phyloP scores from a whole-genome alignment of 2,888 invertebrate genomes.

The Lamproptera curius region DNA sequence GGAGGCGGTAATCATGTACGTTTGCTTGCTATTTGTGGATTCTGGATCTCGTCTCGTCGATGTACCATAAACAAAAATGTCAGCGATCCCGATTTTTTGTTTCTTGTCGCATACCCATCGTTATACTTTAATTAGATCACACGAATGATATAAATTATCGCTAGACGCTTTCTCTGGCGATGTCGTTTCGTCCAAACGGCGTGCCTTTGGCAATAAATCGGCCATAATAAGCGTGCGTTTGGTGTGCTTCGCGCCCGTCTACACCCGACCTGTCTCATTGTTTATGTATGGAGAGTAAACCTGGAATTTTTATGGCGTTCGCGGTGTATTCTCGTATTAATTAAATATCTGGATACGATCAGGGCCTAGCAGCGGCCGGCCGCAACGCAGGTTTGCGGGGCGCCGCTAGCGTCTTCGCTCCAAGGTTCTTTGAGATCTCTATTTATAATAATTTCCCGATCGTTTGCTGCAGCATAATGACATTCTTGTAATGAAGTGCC shows the following conservation, averaged over 20 bases:
- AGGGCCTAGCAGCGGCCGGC: constrained; percentile 39
- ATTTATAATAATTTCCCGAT: constrained; percentile 74
- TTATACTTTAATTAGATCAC: constrained; percentile 74
- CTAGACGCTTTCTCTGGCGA: constrained; percentile 61
- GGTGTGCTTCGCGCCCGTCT: constrained; percentile 69
- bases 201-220: constrained; percentile 62
- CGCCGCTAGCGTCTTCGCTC: constrained; percentile 51
- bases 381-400: constrained; percentile 38
- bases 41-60: constrained; percentile 70
- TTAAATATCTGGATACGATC: constrained; percentile 52
- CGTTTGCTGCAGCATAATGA: constrained; percentile 72
- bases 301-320: constrained; percentile 71
- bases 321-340: constrained; percentile 54
- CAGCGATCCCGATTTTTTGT: constrained; percentile 79
- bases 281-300: constrained; percentile 76
- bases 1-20: constrained; percentile 76
- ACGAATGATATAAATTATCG: constrained; percentile 72
- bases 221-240: constrained; percentile 74
- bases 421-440: constrained; percentile 70
- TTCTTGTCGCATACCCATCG: constrained; percentile 73
- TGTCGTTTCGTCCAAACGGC: constrained; percentile 45
- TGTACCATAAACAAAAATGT: constrained; percentile 80
- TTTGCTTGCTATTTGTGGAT: constrained; percentile 76
- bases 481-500: constrained; percentile 74
- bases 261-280: constrained; percentile 76